Base-by-base conservation (phyloP, 2,113 vertebrate genomes). In the Dinomys branickii region DNA sequence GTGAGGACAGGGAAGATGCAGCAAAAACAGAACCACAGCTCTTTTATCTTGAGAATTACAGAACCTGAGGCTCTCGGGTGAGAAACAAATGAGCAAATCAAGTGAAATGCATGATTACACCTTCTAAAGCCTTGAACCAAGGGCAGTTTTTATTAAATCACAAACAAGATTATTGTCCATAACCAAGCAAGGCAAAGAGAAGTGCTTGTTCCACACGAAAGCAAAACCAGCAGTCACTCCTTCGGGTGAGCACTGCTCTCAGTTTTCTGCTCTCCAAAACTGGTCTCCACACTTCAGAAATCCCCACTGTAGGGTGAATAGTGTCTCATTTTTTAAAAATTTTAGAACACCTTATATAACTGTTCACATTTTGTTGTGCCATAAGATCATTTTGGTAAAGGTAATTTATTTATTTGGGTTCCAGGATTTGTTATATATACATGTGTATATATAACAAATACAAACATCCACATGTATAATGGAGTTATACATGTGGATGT, bases 51-150 rank as follows among this genome's bases (percentile, higher is more conserved):
- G 77, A 95, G 96, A 97, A 94, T 88, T 87, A 82, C 38, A 97
- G 77, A 85, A 96, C 95, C 94, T 50, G 96, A 83, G 95, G 94
- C 93, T 97, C 90, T 96, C 85, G 92, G 82, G 96, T 92, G 22
- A 97, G 98, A 98, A 94, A 78, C 50, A 97, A 98, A 98, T 97
- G 98, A 98, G 96, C 90, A 88, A 98, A 85, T 94, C 97, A 97
- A 86, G 92, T 97, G 97, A 77, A 97, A 88, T 95, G 97, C 93
- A 95, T 97, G 95, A 97, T 97, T 95, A 90, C 93, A 96, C 94
- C 83, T 93, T 96, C 93, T 83, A 91, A 96, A 82, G 52, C 94
- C 95, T 90, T 83, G 91, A 97, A 89, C 67, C 86, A 92, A 97
- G 88, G 97, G 97, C 92, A 96, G 91, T 69, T 97, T 97, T 97